Evolutionary conservation across 2,113 vertebrate genomes (phyloP).

Genomic region (Bubo scandiacus): DNA sequence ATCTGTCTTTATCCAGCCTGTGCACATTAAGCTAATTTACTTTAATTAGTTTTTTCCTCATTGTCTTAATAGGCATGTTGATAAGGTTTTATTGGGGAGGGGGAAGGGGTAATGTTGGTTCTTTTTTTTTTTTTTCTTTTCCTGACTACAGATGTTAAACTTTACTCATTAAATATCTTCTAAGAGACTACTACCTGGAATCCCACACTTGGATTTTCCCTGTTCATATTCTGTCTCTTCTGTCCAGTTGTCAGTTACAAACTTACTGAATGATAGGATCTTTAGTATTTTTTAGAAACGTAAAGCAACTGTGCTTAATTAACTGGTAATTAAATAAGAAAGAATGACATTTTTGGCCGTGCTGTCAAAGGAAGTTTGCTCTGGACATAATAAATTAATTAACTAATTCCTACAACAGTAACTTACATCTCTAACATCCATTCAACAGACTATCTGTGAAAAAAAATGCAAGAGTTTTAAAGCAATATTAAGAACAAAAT

Average conservation of each 20-base stretch:
- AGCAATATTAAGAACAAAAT: neutral
- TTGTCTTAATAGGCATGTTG: slow-evolving; percentile 80
- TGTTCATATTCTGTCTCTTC: neutral
- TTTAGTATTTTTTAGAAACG: neutral
- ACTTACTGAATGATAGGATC: neutral
- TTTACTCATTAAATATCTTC: slow-evolving; percentile 52
- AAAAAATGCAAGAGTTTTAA: neutral
- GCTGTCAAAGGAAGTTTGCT: slow-evolving; percentile 17
- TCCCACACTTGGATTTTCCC: neutral
- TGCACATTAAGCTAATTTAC: slow-evolving; percentile 85
- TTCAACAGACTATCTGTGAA: neutral
- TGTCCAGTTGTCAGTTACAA: neutral
- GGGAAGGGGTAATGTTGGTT: neutral
- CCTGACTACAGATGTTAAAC: slow-evolving; percentile 58
- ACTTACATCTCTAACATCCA: neutral
- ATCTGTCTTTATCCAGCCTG: slow-evolving; percentile 80
- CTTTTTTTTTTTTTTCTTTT: neutral
- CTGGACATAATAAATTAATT: slow-evolving; percentile 53
- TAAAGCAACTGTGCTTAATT: slow-evolving; percentile 43
- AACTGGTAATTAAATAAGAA: slow-evolving; percentile 57
- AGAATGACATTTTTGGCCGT: neutral
- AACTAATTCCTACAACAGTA: slow-evolving; percentile 46
- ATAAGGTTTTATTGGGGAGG: slow-evolving; percentile 70
- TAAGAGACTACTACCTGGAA: slow-evolving; percentile 38
- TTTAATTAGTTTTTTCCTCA: slow-evolving; percentile 83